These are phyloP conservation scores for Caenorhabditis plicata DNA, from an alignment of 2,888 invertebrate genomes.

Conservation along the genomic window DNA sequence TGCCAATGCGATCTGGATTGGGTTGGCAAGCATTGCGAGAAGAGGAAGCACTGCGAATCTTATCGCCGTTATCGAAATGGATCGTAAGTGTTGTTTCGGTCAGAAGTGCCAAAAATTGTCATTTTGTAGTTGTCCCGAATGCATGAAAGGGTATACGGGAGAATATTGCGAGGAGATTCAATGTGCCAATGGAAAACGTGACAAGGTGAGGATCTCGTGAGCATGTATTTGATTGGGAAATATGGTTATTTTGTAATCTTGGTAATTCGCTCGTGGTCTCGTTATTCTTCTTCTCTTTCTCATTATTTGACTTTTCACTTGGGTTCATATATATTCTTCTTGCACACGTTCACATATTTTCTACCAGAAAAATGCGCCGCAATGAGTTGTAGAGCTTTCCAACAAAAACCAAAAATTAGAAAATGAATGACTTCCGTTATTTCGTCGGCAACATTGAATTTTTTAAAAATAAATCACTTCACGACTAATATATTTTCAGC, in stretches of 20 bases:
- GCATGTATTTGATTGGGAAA: neutral
- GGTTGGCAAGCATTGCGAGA: conserved; percentile 56
- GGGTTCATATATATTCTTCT: no score
- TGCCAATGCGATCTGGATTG: conserved; percentile 55
- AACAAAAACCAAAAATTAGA: no score
- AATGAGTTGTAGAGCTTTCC: no score
- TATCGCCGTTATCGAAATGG: conserved; percentile 44
- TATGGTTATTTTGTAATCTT: no score
- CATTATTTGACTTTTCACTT: no score
- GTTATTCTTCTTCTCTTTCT: no score
- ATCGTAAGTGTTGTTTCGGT: conserved; percentile 48
- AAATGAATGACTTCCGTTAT: no score
- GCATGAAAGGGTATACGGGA: conserved; percentile 47
- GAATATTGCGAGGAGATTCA: conserved; percentile 48
- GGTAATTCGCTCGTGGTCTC: no score
- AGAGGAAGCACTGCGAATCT: conserved; percentile 44
- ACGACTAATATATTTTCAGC: conserved; percentile 8
- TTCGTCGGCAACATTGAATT: neutral
- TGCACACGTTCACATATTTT: no score
- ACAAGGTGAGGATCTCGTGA: conserved; percentile 1
- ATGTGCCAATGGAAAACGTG: conserved; percentile 50
- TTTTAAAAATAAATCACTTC: neutral
- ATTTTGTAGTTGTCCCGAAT: conserved; percentile 43
- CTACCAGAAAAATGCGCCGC: no score
- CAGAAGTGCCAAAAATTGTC: neutral